These are phyloP conservation scores for Hystrix brachyura DNA, from an alignment of 2,113 vertebrate genomes.

Conservation along the genomic window DNA sequence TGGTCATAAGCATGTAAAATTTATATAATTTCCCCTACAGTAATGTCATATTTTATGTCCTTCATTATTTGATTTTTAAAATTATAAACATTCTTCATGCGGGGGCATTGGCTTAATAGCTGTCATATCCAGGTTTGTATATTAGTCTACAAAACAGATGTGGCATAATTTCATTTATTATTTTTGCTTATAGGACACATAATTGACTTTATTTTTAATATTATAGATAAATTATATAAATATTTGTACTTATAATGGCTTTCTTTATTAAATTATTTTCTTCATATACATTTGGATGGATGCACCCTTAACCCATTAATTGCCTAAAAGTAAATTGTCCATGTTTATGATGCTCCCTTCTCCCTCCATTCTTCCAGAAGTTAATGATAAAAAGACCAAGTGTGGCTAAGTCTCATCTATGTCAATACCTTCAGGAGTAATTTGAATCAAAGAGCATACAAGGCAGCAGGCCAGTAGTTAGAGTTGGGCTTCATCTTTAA, in stretches of 20 bases:
- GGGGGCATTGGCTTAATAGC: neutral
- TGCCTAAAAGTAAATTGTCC: neutral
- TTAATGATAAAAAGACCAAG: neutral
- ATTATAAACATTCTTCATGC: neutral
- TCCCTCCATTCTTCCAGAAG: neutral
- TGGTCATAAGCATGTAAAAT: neutral
- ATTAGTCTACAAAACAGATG: neutral
- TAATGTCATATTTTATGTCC: neutral
- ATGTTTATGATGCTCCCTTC: neutral
- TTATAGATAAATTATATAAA: neutral
- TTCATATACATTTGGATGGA: neutral
- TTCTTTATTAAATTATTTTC: slow-evolving; percentile 1
- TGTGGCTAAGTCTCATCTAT: neutral
- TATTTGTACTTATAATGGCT: neutral
- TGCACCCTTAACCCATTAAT: neutral
- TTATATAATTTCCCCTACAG: neutral
- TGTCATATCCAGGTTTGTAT: neutral
- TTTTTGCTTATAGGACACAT: neutral
- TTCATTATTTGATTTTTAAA: neutral
- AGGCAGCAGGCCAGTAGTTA: neutral
- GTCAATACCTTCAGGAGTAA: neutral
- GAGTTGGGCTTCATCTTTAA: neutral
- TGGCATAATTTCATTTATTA: neutral
- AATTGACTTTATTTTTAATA: slow-evolving; percentile 1
- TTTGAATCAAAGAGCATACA: neutral